Base-by-base conservation (phyloP, 1,140 invertebrate genomes). In the Trissolcus basalis region DNA sequence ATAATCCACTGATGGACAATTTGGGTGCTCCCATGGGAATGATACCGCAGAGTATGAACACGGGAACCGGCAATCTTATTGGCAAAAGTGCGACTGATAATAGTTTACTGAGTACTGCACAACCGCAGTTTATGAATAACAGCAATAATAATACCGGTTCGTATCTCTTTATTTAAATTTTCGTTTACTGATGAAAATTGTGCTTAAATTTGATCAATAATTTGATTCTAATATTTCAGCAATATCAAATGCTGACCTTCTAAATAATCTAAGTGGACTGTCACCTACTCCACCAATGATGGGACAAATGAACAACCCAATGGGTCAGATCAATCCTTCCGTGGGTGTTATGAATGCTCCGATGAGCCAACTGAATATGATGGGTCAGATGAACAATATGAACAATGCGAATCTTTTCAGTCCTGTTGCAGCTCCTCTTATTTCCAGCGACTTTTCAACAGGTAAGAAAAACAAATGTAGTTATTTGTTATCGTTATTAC, bases 241-340 rank as follows among this genome's bases (percentile, higher is more conserved):
- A 27, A 41, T 78, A 13, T 80, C 87, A 44, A 86, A 88, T 56
- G 83, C 87, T 8, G 92, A 93, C 86, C 87, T 93, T 58, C 78
- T 93, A 39, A 89, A 90, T 0, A 91, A 91, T 69, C 81, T 92
- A 54, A 81, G 81, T 19, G 86, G 83, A 45, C 89, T 90, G 68
- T 82, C 83, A 67, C 69, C 88, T 39, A 78, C 83, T 19, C 72
- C 83, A 44, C 63, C 86, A 2, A 4, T 43, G 13, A 54, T 60
- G 27, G 50, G 64, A 8, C 64, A 68, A 19, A 60, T 60, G 53
- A n/a, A 83, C n/a, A n/a, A n/a, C n/a, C n/a, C n/a, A n/a, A n/a
- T n/a, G 19, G 6, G 19, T 27, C 19, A 27, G 19, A 27, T 27
- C 2, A 1, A 3, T 27, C 19, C 19, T 6, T 27, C 19, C 19